These are phyloP conservation scores for Astyanax mexicanus DNA, from an alignment of 2,797 vertebrate genomes.

Conservation along the genomic window DNA sequence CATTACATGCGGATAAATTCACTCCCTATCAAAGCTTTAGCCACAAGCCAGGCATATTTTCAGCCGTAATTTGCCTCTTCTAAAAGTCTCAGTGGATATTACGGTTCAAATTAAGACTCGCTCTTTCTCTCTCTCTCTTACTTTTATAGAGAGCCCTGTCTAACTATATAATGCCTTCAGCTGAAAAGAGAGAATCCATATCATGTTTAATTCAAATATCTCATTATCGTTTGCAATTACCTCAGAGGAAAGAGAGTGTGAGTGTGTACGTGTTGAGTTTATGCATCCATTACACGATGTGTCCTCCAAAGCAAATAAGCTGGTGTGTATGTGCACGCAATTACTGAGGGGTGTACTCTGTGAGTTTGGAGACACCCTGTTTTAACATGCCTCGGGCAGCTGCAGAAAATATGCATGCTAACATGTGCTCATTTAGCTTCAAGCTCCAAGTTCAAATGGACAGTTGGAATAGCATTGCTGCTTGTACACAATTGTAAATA, in stretches of 20 bases:
- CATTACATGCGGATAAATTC: conserved; percentile 35
- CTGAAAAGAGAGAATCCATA: conserved; percentile 5
- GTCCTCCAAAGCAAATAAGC: conserved; percentile 26
- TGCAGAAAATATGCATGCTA: conserved; percentile 4
- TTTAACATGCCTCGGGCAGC: background rate
- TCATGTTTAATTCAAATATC: conserved; percentile 33
- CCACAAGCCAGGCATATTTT: conserved; percentile 38
- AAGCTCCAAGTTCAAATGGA: background rate
- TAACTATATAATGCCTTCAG: conserved; percentile 22
- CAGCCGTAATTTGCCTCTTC: conserved; percentile 39
- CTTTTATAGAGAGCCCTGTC: background rate
- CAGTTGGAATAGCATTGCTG: no score
- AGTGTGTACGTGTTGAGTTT: background rate
- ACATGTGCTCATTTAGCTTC: conserved; percentile 1
- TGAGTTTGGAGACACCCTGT: background rate
- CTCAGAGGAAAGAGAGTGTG: conserved; percentile 14
- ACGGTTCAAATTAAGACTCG: conserved; percentile 16
- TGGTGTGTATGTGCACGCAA: background rate
- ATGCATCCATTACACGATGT: conserved; percentile 21
- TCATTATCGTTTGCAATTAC: conserved; percentile 29
- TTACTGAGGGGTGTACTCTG: conserved; percentile 11
- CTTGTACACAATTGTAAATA: no score
- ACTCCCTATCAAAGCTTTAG: conserved; percentile 32
- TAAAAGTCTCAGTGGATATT: conserved; percentile 24
- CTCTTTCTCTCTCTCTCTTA: conserved; percentile 14